phyloP scores from a whole-genome alignment of 2,888 invertebrate species.

The Pristionchus fissidentatus region DNA sequence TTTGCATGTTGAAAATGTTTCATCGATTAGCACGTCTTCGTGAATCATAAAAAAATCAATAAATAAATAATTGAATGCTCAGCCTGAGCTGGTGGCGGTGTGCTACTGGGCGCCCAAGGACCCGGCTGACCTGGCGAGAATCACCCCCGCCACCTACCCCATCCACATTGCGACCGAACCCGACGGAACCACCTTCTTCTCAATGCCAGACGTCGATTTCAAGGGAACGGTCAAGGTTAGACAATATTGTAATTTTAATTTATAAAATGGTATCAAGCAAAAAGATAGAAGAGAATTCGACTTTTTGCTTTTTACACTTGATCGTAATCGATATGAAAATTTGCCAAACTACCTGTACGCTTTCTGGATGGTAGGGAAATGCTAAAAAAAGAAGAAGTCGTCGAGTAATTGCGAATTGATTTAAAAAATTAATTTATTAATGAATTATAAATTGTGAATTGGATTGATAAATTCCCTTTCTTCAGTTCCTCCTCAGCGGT shows the following conservation, averaged over 20 bases:
- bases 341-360: too few species aligned
- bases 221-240: constrained; percentile 31
- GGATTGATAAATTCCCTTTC: not conserved
- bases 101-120: constrained; percentile 42
- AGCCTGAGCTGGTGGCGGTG: constrained; percentile 22
- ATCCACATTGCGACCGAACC: constrained; percentile 8
- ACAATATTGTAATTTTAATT: too few species aligned
- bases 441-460: too few species aligned
- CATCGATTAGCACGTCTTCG: not conserved
- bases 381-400: too few species aligned
- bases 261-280: too few species aligned
- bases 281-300: too few species aligned
- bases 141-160: constrained; percentile 15
- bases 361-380: too few species aligned
- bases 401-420: too few species aligned
- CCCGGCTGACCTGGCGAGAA: not conserved
- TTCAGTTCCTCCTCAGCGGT: not conserved
- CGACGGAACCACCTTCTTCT: constrained; percentile 30
- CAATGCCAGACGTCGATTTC: constrained; percentile 27
- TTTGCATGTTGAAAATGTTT: not conserved
- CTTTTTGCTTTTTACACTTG: too few species aligned
- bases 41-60: too few species aligned
- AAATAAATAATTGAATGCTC: not conserved
- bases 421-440: too few species aligned
- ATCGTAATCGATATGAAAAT: too few species aligned